Base-by-base conservation (phyloP, 2,113 vertebrate species). In the Macquaria australasica region DNA sequence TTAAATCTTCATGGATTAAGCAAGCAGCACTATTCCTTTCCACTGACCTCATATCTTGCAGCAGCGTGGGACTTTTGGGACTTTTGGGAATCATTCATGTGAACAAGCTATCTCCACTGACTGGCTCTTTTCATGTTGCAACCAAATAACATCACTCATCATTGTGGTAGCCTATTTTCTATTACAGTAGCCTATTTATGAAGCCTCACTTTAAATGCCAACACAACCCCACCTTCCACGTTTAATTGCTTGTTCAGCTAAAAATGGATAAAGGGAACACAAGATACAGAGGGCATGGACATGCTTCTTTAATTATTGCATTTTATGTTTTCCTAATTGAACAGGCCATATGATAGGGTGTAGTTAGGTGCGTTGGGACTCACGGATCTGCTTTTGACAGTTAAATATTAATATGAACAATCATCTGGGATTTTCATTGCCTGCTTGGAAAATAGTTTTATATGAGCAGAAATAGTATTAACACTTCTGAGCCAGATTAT, bases 41-140 rank as follows among this genome's bases (percentile, higher is more conserved):
- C 78, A 39, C n/a, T 92, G 89, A 92, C 86, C 83, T 91, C 90
- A 89, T 72, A 81, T 84, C 68, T 94, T 62, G 79, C 89, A 90
- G 81, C 79, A 59, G 18, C 16, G 64, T 94, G 95, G 75, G 79
- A 92, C 87, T 71, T 89, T 81, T 74, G 56, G 73, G 45, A 71
- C n/a, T n/a, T n/a, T n/a, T n/a, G n/a, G 77, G 53, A 86, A 81
- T 86, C 72, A 76, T 73, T 73, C 76, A 90, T 88, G 82, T 70
- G 77, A 85, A 84, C 53, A 66, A 83, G 88, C 73, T 56, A 70
- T 70, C 78, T 77, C 70, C 58, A 62, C 66, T 60, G 74, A 88
- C 41, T 60, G 72, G 58, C 63, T 74, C 25, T 58, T 77, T 79
- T 55, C 68, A 73, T 68, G 51, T 55, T 58, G 58, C 73, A 82